Conservation (phyloP, 2,888 invertebrate species). For the Nebria salina region DNA sequence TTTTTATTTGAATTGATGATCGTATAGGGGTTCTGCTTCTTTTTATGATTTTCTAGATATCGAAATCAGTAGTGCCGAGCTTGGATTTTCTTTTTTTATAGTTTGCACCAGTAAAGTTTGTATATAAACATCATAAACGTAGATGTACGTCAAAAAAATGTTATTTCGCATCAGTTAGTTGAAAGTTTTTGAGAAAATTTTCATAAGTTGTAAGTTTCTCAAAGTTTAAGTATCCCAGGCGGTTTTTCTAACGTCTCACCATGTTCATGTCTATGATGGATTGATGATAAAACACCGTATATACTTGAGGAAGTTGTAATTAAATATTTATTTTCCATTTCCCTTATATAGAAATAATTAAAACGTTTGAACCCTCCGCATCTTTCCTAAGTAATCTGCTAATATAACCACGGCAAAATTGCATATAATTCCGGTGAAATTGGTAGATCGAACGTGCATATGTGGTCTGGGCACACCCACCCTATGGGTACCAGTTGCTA, state of each 20-base stretch:
- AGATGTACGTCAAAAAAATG: too few relatives aligned
- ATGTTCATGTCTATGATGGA: too few relatives aligned
- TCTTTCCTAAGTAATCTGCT: neutral
- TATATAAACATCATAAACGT: too few relatives aligned
- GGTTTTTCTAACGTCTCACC: too few relatives aligned
- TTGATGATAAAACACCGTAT: too few relatives aligned
- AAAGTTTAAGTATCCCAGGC: too few relatives aligned
- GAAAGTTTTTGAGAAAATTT: too few relatives aligned
- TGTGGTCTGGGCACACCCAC: constrained; percentile 33
- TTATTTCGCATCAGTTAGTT: too few relatives aligned
- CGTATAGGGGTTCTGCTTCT: neutral
- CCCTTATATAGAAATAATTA: neutral
- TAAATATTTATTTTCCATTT: too few relatives aligned
- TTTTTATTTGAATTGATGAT: neutral
- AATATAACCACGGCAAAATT: neutral
- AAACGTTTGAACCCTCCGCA: neutral
- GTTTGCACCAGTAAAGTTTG: too few relatives aligned
- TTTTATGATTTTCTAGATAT: neutral
- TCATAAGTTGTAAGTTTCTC: too few relatives aligned
- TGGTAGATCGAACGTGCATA: neutral
- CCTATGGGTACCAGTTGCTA: constrained; percentile 27
- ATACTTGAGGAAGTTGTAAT: too few relatives aligned
- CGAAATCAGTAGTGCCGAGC: neutral
- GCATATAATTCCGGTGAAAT: neutral
- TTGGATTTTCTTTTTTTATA: neutral